Conservation (phyloP, 2,797 vertebrate genomes). For the Anabacerthia variegaticeps region DNA sequence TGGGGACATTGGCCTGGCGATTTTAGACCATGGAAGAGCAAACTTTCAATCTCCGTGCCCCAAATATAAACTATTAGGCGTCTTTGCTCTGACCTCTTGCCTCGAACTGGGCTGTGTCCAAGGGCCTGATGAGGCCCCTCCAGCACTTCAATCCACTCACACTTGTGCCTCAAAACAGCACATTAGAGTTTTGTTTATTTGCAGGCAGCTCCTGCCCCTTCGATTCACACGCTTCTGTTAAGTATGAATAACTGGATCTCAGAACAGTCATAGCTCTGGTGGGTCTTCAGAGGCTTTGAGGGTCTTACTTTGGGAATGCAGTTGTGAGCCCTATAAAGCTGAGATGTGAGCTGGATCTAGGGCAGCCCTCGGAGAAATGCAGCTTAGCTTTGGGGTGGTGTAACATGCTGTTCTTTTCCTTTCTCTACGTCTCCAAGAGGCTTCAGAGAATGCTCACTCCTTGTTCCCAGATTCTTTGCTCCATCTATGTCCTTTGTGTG, state of each 20-base stretch:
- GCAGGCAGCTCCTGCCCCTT: slow-evolving; percentile 21
- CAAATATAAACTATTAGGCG: neutral
- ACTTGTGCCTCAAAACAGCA: slow-evolving; percentile 48
- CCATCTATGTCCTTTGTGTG: neutral
- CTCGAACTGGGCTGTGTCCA: slow-evolving; percentile 19
- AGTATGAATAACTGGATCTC: slow-evolving; percentile 41
- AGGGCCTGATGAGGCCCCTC: slow-evolving; percentile 5
- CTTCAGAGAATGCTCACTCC: neutral
- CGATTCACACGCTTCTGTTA: slow-evolving; percentile 23
- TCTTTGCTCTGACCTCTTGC: neutral
- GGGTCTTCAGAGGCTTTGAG: neutral
- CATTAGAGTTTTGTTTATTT: slow-evolving; percentile 20
- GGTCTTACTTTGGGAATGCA: slow-evolving; percentile 38
- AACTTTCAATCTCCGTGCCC: neutral
- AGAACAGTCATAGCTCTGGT: neutral
- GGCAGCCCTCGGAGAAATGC: neutral
- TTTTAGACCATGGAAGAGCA: neutral
- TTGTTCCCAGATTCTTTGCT: neutral
- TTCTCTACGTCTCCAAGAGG: neutral
- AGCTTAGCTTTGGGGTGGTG: neutral
- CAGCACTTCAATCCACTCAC: slow-evolving; percentile 15
- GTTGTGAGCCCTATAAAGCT: neutral
- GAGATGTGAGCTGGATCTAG: neutral
- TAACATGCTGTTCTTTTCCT: neutral
- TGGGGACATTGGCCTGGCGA: neutral